Evolutionary conservation across 2,113 vertebrate species (phyloP).

Genomic region (Chrysochloris asiatica): DNA sequence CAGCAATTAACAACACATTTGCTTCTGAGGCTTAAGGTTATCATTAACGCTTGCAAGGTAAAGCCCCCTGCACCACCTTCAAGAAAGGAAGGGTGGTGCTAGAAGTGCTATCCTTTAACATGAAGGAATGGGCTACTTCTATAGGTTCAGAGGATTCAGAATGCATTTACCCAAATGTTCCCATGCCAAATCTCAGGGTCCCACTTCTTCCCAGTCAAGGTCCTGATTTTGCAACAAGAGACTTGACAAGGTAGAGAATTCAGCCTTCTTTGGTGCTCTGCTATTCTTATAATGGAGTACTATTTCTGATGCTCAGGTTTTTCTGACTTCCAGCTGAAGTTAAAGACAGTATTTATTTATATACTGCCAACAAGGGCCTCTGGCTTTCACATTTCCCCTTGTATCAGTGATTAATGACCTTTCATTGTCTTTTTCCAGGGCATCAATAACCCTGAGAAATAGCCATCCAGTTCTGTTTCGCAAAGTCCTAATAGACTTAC

Average conservation of each 20-base stretch:
- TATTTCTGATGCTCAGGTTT: background rate
- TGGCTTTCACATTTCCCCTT: background rate
- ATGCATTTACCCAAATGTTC: background rate
- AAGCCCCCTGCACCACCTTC: background rate
- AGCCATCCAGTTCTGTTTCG: background rate
- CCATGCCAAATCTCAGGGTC: conserved; percentile 4
- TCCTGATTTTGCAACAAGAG: background rate
- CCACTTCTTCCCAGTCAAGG: background rate
- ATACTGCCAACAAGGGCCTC: background rate
- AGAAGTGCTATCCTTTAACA: background rate
- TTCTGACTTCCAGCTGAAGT: background rate
- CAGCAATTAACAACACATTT: no score
- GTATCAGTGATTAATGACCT: background rate
- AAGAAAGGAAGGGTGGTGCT: background rate
- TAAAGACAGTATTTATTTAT: background rate
- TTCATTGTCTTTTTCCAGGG: background rate
- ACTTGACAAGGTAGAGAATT: background rate
- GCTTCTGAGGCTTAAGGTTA: no score
- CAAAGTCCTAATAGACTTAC: conserved; percentile 9
- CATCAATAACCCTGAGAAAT: background rate
- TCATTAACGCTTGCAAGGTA: background rate
- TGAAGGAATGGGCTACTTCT: background rate
- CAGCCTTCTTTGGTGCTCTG: background rate
- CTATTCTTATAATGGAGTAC: background rate
- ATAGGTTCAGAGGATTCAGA: background rate